These are phyloP conservation scores for Oxystoma pomonae DNA, from an alignment of 2,888 invertebrate species.

Conservation along the genomic window DNA sequence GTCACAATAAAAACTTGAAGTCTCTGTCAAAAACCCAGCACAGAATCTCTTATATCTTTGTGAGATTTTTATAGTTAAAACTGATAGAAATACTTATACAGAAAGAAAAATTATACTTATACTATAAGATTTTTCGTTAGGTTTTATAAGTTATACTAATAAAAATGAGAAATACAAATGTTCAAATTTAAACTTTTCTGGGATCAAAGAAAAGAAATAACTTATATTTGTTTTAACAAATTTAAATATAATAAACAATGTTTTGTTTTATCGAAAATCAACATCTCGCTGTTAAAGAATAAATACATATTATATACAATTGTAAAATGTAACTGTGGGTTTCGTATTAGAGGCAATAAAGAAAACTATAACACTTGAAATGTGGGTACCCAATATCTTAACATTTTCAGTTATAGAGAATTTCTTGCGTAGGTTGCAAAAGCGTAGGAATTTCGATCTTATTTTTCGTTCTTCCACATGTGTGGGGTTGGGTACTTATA, in stretches of 20 bases:
- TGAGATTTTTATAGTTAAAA: too few relatives aligned
- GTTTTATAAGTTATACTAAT: too few relatives aligned
- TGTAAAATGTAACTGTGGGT: constrained; percentile 30
- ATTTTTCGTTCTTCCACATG: constrained; percentile 38
- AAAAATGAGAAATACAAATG: too few relatives aligned
- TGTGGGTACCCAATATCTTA: constrained; percentile 32
- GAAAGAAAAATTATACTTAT: too few relatives aligned
- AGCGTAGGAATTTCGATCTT: constrained; percentile 38
- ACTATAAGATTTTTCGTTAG: too few relatives aligned
- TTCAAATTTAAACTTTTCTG: too few relatives aligned
- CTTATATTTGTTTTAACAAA: not conserved
- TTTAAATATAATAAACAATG: not conserved
- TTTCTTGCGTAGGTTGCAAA: constrained; percentile 32
- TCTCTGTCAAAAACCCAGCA: too few relatives aligned
- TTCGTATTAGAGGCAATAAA: constrained; percentile 32
- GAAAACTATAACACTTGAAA: constrained; percentile 30
- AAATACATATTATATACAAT: constrained; percentile 12
- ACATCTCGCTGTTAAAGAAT: not conserved
- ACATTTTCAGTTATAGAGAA: constrained; percentile 34
- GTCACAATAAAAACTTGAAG: too few relatives aligned
- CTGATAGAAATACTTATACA: too few relatives aligned
- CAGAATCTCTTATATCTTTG: too few relatives aligned
- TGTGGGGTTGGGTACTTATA: constrained; percentile 36
- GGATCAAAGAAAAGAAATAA: not conserved
- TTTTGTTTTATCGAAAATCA: not conserved